Evolutionary conservation across 2,113 vertebrate species (phyloP).

Genomic region (Protobothrops flavoviridis): DNA sequence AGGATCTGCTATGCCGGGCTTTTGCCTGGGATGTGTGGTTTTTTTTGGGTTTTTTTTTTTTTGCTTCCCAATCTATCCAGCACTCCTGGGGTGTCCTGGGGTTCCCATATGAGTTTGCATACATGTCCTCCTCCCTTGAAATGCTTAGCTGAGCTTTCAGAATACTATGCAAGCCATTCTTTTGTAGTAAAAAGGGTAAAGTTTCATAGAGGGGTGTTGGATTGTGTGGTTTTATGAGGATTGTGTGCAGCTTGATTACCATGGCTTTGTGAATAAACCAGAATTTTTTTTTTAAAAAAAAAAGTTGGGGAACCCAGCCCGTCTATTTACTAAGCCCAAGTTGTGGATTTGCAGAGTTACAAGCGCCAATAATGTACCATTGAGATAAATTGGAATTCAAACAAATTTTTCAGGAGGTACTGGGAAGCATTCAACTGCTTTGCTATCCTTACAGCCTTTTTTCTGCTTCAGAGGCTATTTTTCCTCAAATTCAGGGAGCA

Average conservation of each 20-base stretch:
- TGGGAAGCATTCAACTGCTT: background rate
- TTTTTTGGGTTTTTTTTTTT: background rate
- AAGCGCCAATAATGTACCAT: background rate
- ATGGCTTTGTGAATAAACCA: background rate
- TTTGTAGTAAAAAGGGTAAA: background rate
- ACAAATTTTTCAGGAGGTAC: background rate
- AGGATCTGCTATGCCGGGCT: background rate
- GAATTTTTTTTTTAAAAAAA: background rate
- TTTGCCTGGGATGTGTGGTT: background rate
- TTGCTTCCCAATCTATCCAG: background rate
- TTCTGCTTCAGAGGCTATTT: background rate
- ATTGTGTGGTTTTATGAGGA: background rate
- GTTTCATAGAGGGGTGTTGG: background rate
- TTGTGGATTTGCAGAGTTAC: background rate
- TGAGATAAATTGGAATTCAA: background rate
- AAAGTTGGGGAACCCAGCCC: background rate
- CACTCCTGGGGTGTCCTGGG: background rate
- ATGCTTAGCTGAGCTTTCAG: background rate
- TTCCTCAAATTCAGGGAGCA: background rate
- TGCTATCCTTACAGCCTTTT: background rate
- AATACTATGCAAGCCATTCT: background rate
- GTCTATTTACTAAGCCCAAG: background rate
- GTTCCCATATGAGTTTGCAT: background rate
- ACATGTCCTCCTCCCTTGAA: background rate
- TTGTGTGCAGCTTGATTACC: background rate